Base-by-base conservation (phyloP, 1,140 invertebrate genomes). In the Probaryconus sp. region DNA sequence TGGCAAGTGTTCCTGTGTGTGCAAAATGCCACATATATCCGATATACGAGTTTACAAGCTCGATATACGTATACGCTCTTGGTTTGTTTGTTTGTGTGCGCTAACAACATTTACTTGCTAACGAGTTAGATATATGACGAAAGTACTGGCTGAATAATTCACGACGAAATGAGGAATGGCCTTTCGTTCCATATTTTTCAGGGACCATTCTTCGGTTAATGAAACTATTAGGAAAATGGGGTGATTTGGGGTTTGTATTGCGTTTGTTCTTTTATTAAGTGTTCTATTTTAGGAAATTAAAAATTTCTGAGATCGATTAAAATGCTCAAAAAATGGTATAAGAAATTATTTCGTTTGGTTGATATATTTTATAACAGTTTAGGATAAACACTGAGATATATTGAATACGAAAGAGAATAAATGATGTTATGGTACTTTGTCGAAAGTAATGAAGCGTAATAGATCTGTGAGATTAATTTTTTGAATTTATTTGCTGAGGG, bases 401-500 rank as follows among this genome's bases (percentile, higher is more conserved):
- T n/a, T n/a, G n/a, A n/a, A n/a, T n/a, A n/a, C n/a, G n/a, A n/a
- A n/a, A n/a, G n/a, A n/a, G n/a, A n/a, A n/a, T n/a, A n/a, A n/a
- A n/a, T n/a, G n/a, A n/a, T n/a, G n/a, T n/a, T 2, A 21, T 13
- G 31, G 13, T 48, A 35, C 2, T 35, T 35, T 35, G 5, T 35
- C 9, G 31, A 11, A 48, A 63, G 40, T 51, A 56, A 50, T 51
- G 67, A 71, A 35, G 14, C 35, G 43, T 0, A 14, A 9, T 7
- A 24, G 13, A 56, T 63, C 42, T 28, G 2, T 21, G 50, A 65
- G 28, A 73, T 76, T 78, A 78, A 81, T 77, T 76, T n/a, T 75
- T 83, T 77, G 73, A 79, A 82, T 79, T 74, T 76, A 68, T 72
- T 76, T 73, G 67, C 60, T 37, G 58, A 79, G 28, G 50, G 77